Base-by-base conservation (phyloP, 1,140 invertebrate species). In the Solenopsis invicta region DNA sequence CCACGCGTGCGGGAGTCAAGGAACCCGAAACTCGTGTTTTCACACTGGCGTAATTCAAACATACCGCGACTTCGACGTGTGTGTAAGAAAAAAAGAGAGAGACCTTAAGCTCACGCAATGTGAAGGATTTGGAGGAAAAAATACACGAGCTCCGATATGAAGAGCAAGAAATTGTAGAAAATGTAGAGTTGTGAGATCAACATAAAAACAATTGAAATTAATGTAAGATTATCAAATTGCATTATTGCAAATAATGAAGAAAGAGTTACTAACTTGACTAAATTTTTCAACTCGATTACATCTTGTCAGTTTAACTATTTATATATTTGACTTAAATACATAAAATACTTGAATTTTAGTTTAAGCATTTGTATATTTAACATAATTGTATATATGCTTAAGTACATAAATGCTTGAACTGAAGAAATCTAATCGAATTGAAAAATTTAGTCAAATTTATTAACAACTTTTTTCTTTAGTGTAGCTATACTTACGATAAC, bases 1-100 rank as follows among this genome's bases (percentile, higher is more conserved):
- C 18, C 41, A 69, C 59, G 74, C 18, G 67, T 52, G 21, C 64
- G 48, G 18, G 76, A 88, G 77, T 88, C 87, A 87, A 88, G 77
- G 54, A 88, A 87, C 75, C 76, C 34, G 18, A 74, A 80, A 86
- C 76, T 50, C 29, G 12, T 12, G 41, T 67, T 61, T 80, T 37
- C 16, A 56, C 82, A 78, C 37, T 48, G 34, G 16, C 21, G 4
- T 59, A 62, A 75, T 74, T 61, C 29, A 50, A 78, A 78, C 48
- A 78, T 29, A 52, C 21, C 12, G 48, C 21, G 48, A 18, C 24
- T 61, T 34, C 3, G 24, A 24, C 4, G 0, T 24, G 13, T 2
- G 29, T 37, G 21, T 12, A 4, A 9, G 12, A n/a, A 9, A 37
- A 45, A 41, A 69, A 16, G 16, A n/a, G 48, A 12, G 41, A 54